Evolutionary conservation across 2,888 invertebrate species (phyloP).

Genomic region (Timema cristinae): DNA sequence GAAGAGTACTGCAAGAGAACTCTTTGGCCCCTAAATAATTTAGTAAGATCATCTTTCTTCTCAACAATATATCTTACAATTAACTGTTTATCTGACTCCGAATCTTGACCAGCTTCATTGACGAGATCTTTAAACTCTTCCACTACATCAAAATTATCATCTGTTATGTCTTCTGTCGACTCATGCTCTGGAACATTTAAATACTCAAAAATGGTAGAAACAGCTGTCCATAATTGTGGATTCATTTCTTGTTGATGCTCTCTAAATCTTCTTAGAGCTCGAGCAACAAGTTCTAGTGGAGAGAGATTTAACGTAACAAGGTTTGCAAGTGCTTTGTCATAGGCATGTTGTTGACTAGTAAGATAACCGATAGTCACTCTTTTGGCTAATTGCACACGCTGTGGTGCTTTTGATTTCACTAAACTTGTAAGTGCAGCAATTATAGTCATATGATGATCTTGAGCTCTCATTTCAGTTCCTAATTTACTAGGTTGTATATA

Average conservation of each 20-base stretch:
- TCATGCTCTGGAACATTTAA: slow-evolving; percentile 19
- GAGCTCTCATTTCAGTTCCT: slow-evolving; percentile 15
- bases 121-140: slow-evolving; percentile 21
- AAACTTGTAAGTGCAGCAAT: slow-evolving; percentile 14
- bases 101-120: slow-evolving; percentile 17
- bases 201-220: slow-evolving; percentile 19
- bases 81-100: slow-evolving; percentile 7
- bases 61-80: slow-evolving; percentile 20
- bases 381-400: slow-evolving; percentile 2
- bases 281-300: slow-evolving; percentile 17
- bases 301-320: slow-evolving; percentile 13
- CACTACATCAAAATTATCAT: slow-evolving; percentile 17
- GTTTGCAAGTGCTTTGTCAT: slow-evolving; percentile 18
- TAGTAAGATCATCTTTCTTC: slow-evolving; percentile 16
- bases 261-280: slow-evolving; percentile 18
- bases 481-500: slow-evolving; percentile 15
- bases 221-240: slow-evolving; percentile 19
- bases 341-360: slow-evolving; percentile 5
- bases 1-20: slow-evolving; percentile 19
- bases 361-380: slow-evolving; percentile 8
- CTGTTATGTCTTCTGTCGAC: slow-evolving; percentile 15
- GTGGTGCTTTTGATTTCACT: slow-evolving; percentile 3
- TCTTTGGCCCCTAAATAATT: slow-evolving; percentile 15
- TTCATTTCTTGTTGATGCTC: slow-evolving; percentile 20
- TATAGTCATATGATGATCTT: slow-evolving; percentile 20